phyloP scores from a whole-genome alignment of 2,113 vertebrate genomes.

The Garra rufa region DNA sequence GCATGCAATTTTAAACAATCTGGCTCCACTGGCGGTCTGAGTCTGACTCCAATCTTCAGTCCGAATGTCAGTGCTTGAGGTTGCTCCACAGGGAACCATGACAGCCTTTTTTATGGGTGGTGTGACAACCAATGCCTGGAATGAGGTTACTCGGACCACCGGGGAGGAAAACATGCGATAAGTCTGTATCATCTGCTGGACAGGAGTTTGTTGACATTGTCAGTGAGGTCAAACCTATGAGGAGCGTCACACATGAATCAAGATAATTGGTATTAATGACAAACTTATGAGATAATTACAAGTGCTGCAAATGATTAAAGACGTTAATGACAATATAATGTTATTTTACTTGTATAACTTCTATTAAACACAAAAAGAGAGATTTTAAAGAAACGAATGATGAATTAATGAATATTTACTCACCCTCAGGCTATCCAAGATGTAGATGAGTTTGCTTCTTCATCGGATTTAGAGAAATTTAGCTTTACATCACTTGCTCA shows the following conservation, averaged over 20 bases:
- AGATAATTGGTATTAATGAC: background rate
- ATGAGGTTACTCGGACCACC: slow-evolving; percentile 52
- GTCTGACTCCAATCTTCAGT: slow-evolving; percentile 2
- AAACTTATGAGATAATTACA: background rate
- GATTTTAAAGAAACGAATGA: background rate
- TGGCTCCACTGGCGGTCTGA: slow-evolving; percentile 37
- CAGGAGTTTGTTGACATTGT: slow-evolving; percentile 25
- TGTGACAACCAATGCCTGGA: slow-evolving; percentile 21
- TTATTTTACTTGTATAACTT: background rate
- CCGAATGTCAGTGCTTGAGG: background rate
- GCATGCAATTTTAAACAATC: slow-evolving; percentile 43
- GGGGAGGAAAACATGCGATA: slow-evolving; percentile 27
- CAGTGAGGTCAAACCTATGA: background rate
- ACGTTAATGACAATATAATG: background rate
- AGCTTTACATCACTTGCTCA: background rate
- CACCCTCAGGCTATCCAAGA: background rate
- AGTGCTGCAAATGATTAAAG: background rate
- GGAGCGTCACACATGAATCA: background rate
- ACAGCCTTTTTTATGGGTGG: slow-evolving; percentile 40
- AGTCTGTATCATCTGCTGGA: slow-evolving; percentile 1
- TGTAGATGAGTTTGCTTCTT: background rate
- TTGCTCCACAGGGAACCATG: slow-evolving; percentile 19
- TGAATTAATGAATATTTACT: background rate
- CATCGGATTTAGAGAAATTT: background rate
- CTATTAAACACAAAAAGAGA: background rate